Base-by-base conservation (phyloP, 2,113 vertebrate species). In the Passerina amoena region DNA sequence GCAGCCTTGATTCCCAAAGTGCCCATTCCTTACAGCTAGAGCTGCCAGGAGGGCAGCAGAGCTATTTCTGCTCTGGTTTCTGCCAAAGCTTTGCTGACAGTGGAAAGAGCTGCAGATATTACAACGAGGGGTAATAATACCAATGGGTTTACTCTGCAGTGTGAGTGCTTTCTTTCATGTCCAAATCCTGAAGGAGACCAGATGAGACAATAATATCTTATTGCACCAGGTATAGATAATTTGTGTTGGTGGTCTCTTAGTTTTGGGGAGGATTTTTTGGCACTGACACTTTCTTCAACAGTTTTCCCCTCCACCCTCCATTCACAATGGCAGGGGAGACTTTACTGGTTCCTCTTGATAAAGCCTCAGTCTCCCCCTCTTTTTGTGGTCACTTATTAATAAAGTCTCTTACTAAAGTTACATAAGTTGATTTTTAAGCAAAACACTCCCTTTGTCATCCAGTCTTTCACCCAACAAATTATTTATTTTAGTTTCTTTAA, bases 141-240 rank as follows among this genome's bases (percentile, higher is more conserved):
- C 0, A 0, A 9, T 6, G 11, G 14, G 9, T 44, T 68, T 80
- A 4, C 17, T 48, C 40, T 44, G 12, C 5, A 60, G 17, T 1
- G 0, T 3, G 2, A 83, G 28, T 4, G 13, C 13, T 8, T 76
- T 22, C 16, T 57, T 92, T 60, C 18, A 8, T 14, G 22, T 25
- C 25, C 33, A 27, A 25, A 50, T 37, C 3, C 23, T 4, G 14
- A 72, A 76, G 30, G 71, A 40, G 12, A 63, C 12, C 45, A 61
- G 68, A 12, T 21, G 22, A 57, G 33, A 22, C 10, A 25, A 57
- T 23, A 44, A 56, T 7, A 2, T 51, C 9, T 50, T 72, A 11
- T 24, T 18, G n/a, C 25, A 71, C 3, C 24, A 27, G 10, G 2
- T 10, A 25, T 2, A 79, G 15, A 33, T 10, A 47, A 35, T 56